These are phyloP conservation scores for Cyrtorhinus lividipennis DNA, from an alignment of 1,140 invertebrate species.

Conservation along the genomic window DNA sequence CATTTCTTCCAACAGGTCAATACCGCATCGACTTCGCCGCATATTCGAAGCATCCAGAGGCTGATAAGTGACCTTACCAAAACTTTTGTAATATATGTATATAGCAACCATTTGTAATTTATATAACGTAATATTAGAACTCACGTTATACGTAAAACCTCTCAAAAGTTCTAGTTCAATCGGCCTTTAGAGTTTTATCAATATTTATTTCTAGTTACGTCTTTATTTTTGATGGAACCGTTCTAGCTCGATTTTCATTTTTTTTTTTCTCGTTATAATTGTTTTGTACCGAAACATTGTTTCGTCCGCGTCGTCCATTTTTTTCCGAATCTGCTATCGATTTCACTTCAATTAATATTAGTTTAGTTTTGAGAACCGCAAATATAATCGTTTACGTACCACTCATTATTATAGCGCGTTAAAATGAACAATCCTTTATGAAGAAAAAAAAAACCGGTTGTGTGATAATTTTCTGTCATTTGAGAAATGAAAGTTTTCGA, in stretches of 20 bases:
- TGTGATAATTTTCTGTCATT: neutral
- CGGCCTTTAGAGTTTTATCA: neutral
- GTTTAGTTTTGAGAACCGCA: neutral
- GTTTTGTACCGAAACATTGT: neutral
- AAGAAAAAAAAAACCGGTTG: neutral
- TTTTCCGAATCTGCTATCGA: neutral
- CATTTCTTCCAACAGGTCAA: too few species aligned
- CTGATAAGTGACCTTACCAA: conserved; percentile 6
- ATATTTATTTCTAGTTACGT: neutral
- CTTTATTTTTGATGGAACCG: neutral
- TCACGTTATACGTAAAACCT: neutral
- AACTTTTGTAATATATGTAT: conserved; percentile 10
- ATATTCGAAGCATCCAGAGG: neutral
- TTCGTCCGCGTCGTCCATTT: neutral
- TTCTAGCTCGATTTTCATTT: neutral
- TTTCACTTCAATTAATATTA: neutral
- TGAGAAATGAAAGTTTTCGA: too few species aligned
- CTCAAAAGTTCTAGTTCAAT: neutral
- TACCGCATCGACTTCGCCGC: conserved; percentile 4
- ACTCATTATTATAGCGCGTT: neutral
- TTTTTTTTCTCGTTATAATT: neutral
- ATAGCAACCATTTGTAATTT: conserved; percentile 8
- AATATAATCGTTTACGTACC: neutral
- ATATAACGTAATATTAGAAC: neutral
- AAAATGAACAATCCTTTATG: neutral